Evolutionary conservation across 2,888 invertebrate genomes (phyloP).

Genomic region (Diplolepis rosae): DNA sequence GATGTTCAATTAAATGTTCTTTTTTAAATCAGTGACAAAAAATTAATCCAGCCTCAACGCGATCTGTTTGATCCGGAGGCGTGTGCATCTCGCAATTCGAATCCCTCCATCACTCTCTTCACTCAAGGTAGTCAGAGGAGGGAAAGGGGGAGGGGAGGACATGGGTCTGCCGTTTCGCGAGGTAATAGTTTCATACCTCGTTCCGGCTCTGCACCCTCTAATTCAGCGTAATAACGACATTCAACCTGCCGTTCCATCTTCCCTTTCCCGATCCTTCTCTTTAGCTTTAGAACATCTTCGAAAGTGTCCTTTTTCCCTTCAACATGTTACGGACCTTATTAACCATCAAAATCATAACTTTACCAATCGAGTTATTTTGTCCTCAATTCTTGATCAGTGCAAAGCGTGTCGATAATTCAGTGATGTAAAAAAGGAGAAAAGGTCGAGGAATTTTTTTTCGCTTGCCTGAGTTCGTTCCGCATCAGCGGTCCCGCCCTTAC

Average conservation of each 20-base stretch:
- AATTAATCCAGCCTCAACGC: background rate
- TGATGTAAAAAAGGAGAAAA: conserved; percentile 40
- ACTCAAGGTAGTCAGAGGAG: background rate
- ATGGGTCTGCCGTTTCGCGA: conserved; percentile 63
- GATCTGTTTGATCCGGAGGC: conserved; percentile 1
- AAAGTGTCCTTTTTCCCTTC: conserved; percentile 37
- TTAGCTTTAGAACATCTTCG: background rate
- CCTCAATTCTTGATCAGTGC: conserved; percentile 6
- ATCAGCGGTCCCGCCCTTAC: conserved; percentile 64
- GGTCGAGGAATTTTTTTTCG: conserved; percentile 46
- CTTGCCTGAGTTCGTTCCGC: conserved; percentile 61
- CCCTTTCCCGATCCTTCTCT: conserved; percentile 17
- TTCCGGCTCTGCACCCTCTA: conserved; percentile 73
- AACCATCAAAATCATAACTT: conserved; percentile 1
- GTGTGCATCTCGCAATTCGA: conserved; percentile 24
- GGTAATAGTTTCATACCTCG: conserved; percentile 74
- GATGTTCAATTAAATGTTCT: background rate
- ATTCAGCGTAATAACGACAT: conserved; percentile 73
- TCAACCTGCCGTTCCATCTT: conserved; percentile 67
- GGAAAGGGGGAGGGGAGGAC: conserved; percentile 8
- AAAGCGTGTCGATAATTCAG: conserved; percentile 38
- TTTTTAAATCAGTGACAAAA: background rate
- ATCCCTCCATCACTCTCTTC: conserved; percentile 18
- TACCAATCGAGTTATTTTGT: background rate
- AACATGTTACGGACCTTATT: background rate